Conservation (phyloP, 2,797 vertebrate genomes). For the Nyctalus aviator region DNA sequence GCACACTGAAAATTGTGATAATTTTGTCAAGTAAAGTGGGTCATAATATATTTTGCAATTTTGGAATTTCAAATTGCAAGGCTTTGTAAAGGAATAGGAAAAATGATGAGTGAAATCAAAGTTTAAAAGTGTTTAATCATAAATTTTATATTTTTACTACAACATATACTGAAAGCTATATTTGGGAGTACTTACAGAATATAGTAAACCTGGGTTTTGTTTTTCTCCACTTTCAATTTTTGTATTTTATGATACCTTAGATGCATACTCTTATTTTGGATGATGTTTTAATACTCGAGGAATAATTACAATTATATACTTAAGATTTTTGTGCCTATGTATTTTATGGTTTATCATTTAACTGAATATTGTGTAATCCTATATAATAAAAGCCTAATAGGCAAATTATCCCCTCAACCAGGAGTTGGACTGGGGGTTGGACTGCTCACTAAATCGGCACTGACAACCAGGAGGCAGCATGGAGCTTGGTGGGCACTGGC, state of each 20-base stretch:
- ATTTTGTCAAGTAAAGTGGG: conserved; percentile 1
- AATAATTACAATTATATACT: background rate
- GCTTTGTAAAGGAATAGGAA: background rate
- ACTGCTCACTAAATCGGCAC: no score
- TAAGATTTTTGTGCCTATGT: background rate
- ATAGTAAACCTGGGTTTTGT: background rate
- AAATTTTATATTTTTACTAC: conserved; percentile 24
- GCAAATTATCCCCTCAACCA: no score
- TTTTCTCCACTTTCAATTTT: conserved; percentile 22
- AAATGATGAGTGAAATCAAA: background rate
- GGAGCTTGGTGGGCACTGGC: no score
- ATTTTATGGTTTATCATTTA: background rate
- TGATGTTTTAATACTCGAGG: background rate
- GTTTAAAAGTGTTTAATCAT: background rate
- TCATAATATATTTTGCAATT: background rate
- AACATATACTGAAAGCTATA: background rate
- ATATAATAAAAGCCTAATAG: no score
- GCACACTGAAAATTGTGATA: background rate
- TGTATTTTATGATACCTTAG: conserved; percentile 11
- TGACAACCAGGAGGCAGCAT: no score
- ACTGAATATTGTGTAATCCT: background rate
- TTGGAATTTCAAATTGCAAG: background rate
- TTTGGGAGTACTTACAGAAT: conserved; percentile 5
- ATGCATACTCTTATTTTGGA: conserved; percentile 35
- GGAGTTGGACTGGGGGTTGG: no score